A percentile compares a stretch with the other conserved stretches of the same genome.
Conservation (phyloP, 2,888 invertebrate species). For the Eupithecia subfuscata region DNA sequence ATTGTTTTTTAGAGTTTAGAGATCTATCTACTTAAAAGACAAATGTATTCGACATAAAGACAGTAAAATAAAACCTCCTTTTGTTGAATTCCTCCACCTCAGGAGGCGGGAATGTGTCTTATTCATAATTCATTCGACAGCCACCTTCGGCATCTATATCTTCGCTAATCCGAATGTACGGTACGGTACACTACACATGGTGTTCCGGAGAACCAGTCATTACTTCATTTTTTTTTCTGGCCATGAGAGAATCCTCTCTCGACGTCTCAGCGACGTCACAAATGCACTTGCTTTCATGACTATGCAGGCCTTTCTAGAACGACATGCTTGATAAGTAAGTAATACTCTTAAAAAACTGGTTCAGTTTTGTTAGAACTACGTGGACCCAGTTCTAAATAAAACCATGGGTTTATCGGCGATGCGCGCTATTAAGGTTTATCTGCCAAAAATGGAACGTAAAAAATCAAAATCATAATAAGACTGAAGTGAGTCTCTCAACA, state of each 20-base stretch:
- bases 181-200: conserved; percentile 42
- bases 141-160: conserved; percentile 59
- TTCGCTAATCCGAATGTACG: conserved; percentile 51
- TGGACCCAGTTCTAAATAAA: no score
- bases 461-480: neutral
- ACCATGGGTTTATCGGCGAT: no score
- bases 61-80: neutral
- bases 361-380: no score
- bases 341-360: no score
- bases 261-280: no score
- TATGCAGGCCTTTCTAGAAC: no score
- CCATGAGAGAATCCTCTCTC: no score
- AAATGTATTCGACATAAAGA: neutral
- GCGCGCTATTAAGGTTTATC: neutral
- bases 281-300: no score
- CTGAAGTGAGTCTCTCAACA: neutral
- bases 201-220: conserved; percentile 33
- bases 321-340: no score
- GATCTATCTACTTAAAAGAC: neutral
- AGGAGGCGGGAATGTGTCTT: conserved; percentile 34
- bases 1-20: neutral
- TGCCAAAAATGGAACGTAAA: neutral
- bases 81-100: conserved; percentile 2
- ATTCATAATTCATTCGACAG: conserved; percentile 64
- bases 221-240: neutral